These are phyloP conservation scores for Polypedilum vanderplanki DNA, from an alignment of 1,140 invertebrate species.

Conservation along the genomic window DNA sequence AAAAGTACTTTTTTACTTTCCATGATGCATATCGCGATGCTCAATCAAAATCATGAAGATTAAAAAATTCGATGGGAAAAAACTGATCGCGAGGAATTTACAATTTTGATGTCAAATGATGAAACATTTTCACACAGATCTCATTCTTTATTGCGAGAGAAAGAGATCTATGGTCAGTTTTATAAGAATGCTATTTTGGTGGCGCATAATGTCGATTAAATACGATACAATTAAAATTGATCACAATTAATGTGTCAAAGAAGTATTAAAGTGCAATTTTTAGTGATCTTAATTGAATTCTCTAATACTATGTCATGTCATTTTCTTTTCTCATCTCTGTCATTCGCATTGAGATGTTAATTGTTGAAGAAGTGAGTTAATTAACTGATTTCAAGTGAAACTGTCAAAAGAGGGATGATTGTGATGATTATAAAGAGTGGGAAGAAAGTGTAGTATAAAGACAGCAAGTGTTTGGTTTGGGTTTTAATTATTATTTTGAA, in stretches of 20 bases:
- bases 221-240: neutral
- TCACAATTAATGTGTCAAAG: neutral
- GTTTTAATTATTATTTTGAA: no score
- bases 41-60: neutral
- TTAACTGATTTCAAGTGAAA: no score
- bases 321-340: no score
- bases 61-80: neutral
- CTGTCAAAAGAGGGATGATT: no score
- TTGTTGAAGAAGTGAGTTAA: no score
- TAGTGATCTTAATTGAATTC: conserved; percentile 1
- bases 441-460: no score
- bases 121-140: neutral
- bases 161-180: neutral
- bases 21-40: neutral
- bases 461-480: no score
- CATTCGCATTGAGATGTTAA: no score
- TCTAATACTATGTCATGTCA: conserved; percentile 7
- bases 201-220: neutral
- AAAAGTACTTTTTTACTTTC: neutral
- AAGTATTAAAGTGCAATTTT: neutral
- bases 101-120: neutral
- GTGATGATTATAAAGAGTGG: no score
- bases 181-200: neutral
- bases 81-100: neutral
- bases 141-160: neutral